Base-by-base conservation (phyloP, 2,797 vertebrate genomes). In the Leptodactylus fallax region DNA sequence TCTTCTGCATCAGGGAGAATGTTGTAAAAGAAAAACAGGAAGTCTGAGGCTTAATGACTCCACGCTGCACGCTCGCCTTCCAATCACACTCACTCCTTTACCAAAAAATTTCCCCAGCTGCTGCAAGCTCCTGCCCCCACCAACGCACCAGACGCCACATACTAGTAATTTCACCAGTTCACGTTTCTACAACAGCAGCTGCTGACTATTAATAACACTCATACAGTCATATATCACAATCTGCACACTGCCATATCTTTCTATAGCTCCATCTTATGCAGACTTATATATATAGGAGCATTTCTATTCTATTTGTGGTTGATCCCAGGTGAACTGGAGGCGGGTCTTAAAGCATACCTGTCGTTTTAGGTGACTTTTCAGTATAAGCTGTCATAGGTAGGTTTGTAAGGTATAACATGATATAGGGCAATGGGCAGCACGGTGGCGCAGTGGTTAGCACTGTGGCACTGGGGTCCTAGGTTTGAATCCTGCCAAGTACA, bases 21-120 rank as follows among this genome's bases (percentile, higher is more conserved):
- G 84, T 79, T 79, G 60, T 67, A 67, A 13, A 5, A 67, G 47
- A 86, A 86, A 67, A 86, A 86, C 84, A 86, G 84, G 84, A 86
- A 86, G 71, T 69, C 45, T 79, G 84, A 85, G 84, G 76, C 56
- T 63, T 79, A 85, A 78, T 77, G 21, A 77, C 55, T 83, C 16
- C 7, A 4, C n/a, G 2, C 49, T 6, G 2, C 19, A 58, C 23
- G 13, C 51, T 58, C 13, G 3, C 10, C 36, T 61, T 61, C 69
- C 19, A 76, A 85, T 76, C 55, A 77, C 53, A 61, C 58, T 83
- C 60, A 36, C 11, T 14, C 11, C n/a, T 8, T 45, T 69, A 86
- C 76, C 25, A 23, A 61, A 79, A 77, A 79, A 17, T 65, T 45
- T 49, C 47, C 27, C 60, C 72, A 14, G 36, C 58, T 17, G 25